Percentiles rank a stretch among this genome's conserved stretches.
These are phyloP conservation scores for Catamblyrhynchus diadema DNA, from an alignment of 2,797 vertebrate genomes.

Conservation along the genomic window DNA sequence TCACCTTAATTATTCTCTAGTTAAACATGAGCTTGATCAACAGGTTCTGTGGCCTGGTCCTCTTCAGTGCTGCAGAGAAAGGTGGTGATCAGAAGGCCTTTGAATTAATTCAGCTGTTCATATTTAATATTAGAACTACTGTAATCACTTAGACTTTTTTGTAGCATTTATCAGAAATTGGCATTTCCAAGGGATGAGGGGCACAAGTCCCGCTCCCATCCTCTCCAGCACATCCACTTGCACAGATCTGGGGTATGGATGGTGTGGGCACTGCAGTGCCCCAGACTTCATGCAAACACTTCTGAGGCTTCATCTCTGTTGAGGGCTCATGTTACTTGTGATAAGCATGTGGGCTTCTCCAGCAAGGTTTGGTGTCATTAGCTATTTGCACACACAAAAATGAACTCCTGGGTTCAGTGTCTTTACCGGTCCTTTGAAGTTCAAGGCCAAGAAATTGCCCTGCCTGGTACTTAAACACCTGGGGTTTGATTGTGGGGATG, in stretches of 20 bases:
- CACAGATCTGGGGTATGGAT: background rate
- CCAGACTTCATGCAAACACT: background rate
- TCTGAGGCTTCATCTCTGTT: background rate
- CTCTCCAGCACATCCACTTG: background rate
- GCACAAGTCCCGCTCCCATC: background rate
- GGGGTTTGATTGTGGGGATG: background rate
- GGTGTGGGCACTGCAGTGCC: background rate
- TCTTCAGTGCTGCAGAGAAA: background rate
- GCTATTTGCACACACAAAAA: background rate
- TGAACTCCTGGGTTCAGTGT: background rate
- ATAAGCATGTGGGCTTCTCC: background rate
- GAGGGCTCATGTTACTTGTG: accelerated
- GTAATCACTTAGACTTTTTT: background rate
- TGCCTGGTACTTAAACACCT: background rate
- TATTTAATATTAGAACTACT: background rate
- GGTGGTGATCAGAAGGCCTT: background rate
- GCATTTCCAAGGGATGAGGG: background rate
- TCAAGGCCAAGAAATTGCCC: background rate
- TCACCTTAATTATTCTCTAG: background rate
- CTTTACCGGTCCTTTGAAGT: background rate
- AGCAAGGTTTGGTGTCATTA: background rate
- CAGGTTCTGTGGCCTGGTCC: background rate
- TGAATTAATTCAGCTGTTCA: background rate
- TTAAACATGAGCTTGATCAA: background rate
- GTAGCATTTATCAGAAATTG: background rate